Conservation (phyloP, 2,113 vertebrate species). For the Strix uralensis region DNA sequence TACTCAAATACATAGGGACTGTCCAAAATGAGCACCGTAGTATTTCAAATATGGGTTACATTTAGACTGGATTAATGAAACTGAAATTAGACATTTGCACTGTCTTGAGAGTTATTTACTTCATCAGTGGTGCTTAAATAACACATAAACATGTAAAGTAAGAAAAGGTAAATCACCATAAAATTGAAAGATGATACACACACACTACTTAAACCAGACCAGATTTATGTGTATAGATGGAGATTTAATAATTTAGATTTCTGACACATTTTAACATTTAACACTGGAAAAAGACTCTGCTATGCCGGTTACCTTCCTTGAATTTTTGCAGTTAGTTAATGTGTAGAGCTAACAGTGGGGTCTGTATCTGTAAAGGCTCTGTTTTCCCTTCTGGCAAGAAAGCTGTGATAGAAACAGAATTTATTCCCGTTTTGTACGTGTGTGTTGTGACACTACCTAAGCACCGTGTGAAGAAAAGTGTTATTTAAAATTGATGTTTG, state of each 20-base stretch:
- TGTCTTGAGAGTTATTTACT: neutral
- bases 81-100: neutral
- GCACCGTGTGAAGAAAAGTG: neutral
- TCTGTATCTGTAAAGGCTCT: neutral
- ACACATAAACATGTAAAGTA: neutral
- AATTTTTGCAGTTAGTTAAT: neutral
- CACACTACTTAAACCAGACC: neutral
- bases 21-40: neutral
- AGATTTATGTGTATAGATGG: neutral
- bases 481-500: neutral
- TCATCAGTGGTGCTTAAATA: neutral
- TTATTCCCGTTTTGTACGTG: neutral
- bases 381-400: neutral
- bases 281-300: neutral
- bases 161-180: neutral
- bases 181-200: neutral
- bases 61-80: neutral
- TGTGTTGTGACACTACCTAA: neutral
- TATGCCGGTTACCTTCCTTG: neutral
- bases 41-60: neutral
- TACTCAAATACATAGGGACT: neutral
- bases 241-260: neutral
- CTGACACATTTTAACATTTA: neutral
- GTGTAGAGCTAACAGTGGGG: neutral
- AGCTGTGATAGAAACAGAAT: neutral